Percentiles rank a stretch among this genome's conserved stretches.
Conservation (phyloP, 2,113 vertebrate species). For the Xenopus laevis region DNA sequence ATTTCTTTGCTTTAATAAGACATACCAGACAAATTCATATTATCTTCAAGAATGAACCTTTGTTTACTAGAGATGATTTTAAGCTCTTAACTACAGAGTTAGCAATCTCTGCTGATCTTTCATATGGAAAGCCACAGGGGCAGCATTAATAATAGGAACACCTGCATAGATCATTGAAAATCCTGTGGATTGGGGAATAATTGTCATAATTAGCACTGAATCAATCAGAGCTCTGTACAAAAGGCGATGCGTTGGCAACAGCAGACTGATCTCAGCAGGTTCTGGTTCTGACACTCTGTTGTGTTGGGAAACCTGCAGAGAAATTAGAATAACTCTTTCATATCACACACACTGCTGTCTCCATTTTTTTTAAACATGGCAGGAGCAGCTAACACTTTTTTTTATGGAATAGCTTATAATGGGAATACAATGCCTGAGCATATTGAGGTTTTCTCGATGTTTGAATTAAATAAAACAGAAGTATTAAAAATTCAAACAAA, state of each 20-base stretch:
- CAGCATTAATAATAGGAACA: constrained; percentile 6
- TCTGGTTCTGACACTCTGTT: neutral
- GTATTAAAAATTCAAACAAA: too few relatives aligned
- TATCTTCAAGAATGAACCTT: neutral
- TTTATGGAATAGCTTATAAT: too few relatives aligned
- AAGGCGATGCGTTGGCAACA: constrained; percentile 1
- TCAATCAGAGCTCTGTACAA: constrained; percentile 21
- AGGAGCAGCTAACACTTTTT: neutral
- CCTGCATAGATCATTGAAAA: constrained; percentile 23
- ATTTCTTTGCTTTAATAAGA: too few relatives aligned
- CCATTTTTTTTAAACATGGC: neutral
- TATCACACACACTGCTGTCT: neutral
- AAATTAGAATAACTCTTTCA: neutral
- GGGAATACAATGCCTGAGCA: too few relatives aligned
- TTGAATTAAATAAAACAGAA: too few relatives aligned
- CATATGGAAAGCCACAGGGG: constrained; percentile 6
- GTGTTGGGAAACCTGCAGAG: constrained; percentile 3
- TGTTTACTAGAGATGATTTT: too few relatives aligned
- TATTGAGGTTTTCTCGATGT: too few relatives aligned
- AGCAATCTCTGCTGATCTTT: neutral
- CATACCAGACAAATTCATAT: neutral
- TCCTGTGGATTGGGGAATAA: constrained; percentile 13
- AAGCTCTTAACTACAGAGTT: neutral
- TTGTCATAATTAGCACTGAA: constrained; percentile 22
- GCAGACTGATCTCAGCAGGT: constrained; percentile 15